Conservation (phyloP, 2,113 vertebrate species). For the Thalassoma bifasciatum region DNA sequence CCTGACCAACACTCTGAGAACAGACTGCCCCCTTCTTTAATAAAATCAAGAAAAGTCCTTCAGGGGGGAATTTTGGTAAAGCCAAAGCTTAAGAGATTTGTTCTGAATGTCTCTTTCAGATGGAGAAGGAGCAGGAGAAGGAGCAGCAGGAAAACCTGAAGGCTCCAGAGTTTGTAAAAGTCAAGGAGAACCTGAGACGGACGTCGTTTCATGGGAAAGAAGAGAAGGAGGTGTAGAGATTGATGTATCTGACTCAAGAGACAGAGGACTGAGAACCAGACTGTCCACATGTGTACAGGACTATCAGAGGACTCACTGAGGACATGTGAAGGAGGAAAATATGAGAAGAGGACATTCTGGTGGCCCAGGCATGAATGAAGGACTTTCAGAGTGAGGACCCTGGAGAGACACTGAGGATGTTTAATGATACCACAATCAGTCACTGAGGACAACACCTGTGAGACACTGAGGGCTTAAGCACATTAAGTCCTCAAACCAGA, state of each 20-base stretch:
- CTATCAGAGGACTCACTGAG: neutral
- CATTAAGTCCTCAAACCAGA: no score
- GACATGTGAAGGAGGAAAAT: neutral
- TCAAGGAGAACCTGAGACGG: conserved; percentile 93
- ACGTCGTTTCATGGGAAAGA: conserved; percentile 81
- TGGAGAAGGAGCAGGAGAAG: conserved; percentile 89
- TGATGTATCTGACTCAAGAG: neutral
- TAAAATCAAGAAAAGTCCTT: no score
- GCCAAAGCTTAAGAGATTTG: no score
- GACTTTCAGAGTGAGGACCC: neutral
- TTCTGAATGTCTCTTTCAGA: conserved; percentile 70
- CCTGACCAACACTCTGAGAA: no score
- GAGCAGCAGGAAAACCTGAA: conserved; percentile 84
- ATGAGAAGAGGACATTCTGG: no score
- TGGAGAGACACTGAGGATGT: neutral
- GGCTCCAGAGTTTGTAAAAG: conserved; percentile 94
- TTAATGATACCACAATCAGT: neutral
- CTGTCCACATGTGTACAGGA: conserved; percentile 11
- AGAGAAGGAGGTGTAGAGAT: conserved; percentile 85
- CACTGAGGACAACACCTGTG: no score
- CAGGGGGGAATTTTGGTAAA: no score
- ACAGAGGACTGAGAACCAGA: neutral
- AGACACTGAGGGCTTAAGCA: no score
- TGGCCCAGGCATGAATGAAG: no score
- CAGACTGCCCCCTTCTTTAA: no score